phyloP scores from a whole-genome alignment of 1,140 invertebrate genomes.

The Micrasema longulum region DNA sequence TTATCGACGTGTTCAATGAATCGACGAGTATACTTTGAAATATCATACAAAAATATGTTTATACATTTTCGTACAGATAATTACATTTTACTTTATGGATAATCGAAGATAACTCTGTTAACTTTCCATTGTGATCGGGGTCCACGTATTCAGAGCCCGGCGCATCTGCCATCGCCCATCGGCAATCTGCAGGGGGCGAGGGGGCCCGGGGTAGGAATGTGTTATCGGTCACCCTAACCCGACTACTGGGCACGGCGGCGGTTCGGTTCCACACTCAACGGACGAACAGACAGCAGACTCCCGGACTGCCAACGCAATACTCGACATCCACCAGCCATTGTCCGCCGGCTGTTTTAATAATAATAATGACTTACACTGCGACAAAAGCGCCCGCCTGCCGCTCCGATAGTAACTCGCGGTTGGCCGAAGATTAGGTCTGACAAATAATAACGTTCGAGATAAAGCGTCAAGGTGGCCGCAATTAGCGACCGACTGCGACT shows the following conservation, averaged over 20 bases:
- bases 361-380: conserved; percentile 12
- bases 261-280: too few relatives aligned
- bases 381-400: not conserved
- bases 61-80: too few relatives aligned
- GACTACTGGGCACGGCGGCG: not conserved
- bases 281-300: not conserved
- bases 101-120: too few relatives aligned
- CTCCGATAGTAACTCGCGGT: conserved; percentile 13
- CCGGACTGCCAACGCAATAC: too few relatives aligned
- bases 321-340: conserved; percentile 16
- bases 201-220: conserved; percentile 8
- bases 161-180: conserved; percentile 5
- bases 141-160: not conserved
- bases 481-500: conserved; percentile 30
- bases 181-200: not conserved
- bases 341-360: conserved; percentile 1
- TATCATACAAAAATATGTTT: too few relatives aligned
- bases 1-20: too few relatives aligned
- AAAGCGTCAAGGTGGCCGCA: conserved; percentile 32
- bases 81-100: too few relatives aligned
- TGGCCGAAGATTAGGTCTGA: conserved; percentile 27
- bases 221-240: not conserved
- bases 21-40: too few relatives aligned
- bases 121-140: too few relatives aligned
- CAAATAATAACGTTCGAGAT: conserved; percentile 21